Conservation (phyloP, 2,797 vertebrate species). For the Zalophus californianus region DNA sequence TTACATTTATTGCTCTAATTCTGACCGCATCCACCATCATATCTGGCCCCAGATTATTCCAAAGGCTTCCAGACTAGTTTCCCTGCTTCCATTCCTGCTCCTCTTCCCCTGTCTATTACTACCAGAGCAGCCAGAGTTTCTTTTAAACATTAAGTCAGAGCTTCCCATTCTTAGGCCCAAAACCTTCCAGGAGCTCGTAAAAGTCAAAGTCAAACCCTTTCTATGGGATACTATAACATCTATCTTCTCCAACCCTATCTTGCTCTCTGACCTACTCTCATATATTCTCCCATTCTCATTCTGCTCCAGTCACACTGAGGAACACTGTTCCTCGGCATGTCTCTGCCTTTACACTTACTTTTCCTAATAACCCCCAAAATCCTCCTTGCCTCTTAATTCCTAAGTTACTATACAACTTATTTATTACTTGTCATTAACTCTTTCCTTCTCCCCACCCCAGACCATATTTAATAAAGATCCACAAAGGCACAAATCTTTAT, state of each 20-base stretch:
- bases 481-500: conserved; percentile 39
- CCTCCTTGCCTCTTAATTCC: neutral
- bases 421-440: conserved; percentile 22
- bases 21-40: neutral
- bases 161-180: neutral
- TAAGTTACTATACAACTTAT: conserved; percentile 15
- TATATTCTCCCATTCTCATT: conserved; percentile 17
- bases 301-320: conserved; percentile 26
- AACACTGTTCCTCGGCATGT: neutral
- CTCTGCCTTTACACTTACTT: conserved; percentile 18
- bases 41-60: neutral
- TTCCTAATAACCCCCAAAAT: neutral
- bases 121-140: neutral
- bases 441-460: neutral
- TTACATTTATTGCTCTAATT: conserved; percentile 36
- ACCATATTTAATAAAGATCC: conserved; percentile 12
- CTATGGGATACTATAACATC: neutral
- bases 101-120: neutral
- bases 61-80: conserved; percentile 47
- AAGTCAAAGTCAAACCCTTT: conserved; percentile 28
- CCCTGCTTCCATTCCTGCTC: neutral
- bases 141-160: conserved; percentile 34
- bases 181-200: neutral
- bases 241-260: neutral
- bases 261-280: conserved; percentile 1